phyloP scores from a whole-genome alignment of 2,113 vertebrate species.

The Pollimyrus isidori region DNA sequence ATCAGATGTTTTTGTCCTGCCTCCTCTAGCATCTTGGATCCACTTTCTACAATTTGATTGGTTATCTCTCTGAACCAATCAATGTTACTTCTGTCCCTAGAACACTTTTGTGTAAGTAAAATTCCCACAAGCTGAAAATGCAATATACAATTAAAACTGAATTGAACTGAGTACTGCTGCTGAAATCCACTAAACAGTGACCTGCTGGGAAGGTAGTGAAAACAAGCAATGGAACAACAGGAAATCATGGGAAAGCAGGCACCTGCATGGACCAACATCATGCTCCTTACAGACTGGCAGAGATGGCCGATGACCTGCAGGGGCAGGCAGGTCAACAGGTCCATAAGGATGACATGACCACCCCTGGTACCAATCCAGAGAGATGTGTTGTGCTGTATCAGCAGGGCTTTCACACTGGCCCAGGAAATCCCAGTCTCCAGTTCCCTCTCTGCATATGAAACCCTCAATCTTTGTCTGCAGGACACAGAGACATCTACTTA shows the following conservation, averaged over 20 bases:
- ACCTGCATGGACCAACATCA: constrained; percentile 71
- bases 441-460: constrained; percentile 39
- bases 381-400: constrained; percentile 72
- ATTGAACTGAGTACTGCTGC: not conserved
- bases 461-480: constrained; percentile 54
- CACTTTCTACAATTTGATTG: no score
- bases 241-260: constrained; percentile 23
- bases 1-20: no score
- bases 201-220: not conserved
- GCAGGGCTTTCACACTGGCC: constrained; percentile 78
- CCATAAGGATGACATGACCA: constrained; percentile 79
- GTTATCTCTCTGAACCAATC: no score
- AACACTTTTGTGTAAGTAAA: no score
- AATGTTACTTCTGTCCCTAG: no score
- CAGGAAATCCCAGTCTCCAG: constrained; percentile 48
- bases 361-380: constrained; percentile 89
- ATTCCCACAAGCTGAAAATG: no score
- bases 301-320: constrained; percentile 65
- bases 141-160: no score
- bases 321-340: constrained; percentile 69
- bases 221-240: not conserved
- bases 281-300: constrained; percentile 72
- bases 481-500: not conserved
- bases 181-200: not conserved
- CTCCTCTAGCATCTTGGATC: no score